Evolutionary conservation across 1,140 invertebrate genomes (phyloP), one percentile per base, ranked within the genome.

Genomic region (Ladona fulva): DNA sequence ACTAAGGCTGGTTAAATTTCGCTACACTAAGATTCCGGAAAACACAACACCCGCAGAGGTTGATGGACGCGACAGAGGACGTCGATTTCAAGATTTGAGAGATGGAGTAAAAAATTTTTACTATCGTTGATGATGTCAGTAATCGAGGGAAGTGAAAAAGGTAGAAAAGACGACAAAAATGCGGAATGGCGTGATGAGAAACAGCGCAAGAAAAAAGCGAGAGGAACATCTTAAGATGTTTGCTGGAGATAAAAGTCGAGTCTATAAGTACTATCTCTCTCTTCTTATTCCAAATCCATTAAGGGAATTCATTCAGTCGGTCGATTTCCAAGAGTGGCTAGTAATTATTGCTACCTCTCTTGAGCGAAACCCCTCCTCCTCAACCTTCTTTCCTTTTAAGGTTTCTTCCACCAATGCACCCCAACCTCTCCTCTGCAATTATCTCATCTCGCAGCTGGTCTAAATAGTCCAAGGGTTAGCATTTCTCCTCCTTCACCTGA

Each of bases 201-300:
- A 22, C 5, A 66, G 29, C 29, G 1, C 3, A 37, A 19, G 52
- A 66, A 66, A 22, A 66, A 66, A 66, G 14, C 52, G 52, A 66
- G n/a, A 66, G 14, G 52, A 22, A 16, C n/a, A 16, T 22, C 16
- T 22, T 22, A 22, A 16, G 52, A 66, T 66, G 52, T 16, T 66
- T 22, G 52, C 16, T 3, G 52, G 52, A 66, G 52, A 66, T 66
- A 66, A 66, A 66, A 66, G 29, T 37, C 29, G 29, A 37, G 29
- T 37, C 29, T 37, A 37, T 37, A 37, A 37, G 52, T 66, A 66
- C 52, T 66, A 19, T 19, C 52, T 66, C 52, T 16, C 52, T 66
- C 52, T 66, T 66, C 52, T 66, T 66, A 66, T 66, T 66, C 52
- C 52, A 66, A 66, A 66, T 66, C 52, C 52, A 66, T 66, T 66